A percentile compares a stretch with the other conserved stretches of the same genome.
phyloP scores from a whole-genome alignment of 2,113 vertebrate genomes.

The Sinosuthora webbiana region DNA sequence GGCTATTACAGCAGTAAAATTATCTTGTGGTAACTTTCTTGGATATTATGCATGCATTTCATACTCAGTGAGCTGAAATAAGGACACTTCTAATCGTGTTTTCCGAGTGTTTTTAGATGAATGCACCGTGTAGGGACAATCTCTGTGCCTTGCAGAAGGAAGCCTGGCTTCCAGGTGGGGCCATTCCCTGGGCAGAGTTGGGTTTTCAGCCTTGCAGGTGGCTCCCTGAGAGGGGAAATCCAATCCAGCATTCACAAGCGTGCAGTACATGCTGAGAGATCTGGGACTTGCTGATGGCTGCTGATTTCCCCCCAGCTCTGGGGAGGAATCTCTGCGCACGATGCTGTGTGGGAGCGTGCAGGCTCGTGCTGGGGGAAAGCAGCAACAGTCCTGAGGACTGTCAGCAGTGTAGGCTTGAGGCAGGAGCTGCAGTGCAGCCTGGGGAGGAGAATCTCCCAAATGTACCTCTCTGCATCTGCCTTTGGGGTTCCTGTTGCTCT shows the following conservation, averaged over 20 bases:
- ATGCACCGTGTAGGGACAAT: not conserved
- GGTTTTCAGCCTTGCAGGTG: not conserved
- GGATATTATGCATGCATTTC: conserved; percentile 21
- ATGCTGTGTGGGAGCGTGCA: not conserved
- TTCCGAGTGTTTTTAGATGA: not conserved
- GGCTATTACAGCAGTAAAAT: conserved; percentile 25
- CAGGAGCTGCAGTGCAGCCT: not conserved
- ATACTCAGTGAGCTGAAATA: conserved; percentile 29
- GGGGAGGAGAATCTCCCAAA: not conserved
- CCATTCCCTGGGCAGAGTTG: not conserved
- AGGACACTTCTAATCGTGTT: not conserved
- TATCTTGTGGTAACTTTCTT: not conserved
- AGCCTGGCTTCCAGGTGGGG: not conserved
- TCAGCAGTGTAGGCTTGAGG: not conserved
- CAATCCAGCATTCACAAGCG: not conserved
- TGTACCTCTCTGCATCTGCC: not conserved
- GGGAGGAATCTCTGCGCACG: not conserved
- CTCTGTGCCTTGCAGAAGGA: not conserved
- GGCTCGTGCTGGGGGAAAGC: not conserved
- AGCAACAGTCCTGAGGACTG: not conserved
- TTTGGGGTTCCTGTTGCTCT: not conserved
- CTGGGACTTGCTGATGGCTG: not conserved
- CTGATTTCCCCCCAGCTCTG: fast-evolving
- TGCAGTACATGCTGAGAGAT: not conserved
- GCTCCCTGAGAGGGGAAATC: not conserved